Conservation (phyloP, 2,113 vertebrate genomes). For the Nycticryphes semicollaris region DNA sequence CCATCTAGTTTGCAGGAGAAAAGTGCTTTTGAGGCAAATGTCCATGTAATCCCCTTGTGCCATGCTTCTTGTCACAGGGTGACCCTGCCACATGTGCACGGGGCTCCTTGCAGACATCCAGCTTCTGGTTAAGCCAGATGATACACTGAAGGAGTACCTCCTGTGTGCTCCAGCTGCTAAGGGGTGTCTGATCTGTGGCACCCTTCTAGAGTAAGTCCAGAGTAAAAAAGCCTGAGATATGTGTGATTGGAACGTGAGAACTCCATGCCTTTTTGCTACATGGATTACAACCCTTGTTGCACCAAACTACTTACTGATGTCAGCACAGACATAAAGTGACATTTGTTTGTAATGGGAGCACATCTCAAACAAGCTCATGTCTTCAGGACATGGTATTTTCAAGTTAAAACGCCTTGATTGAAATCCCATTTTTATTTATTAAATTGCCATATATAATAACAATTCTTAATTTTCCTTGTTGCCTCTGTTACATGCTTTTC, state of each 20-base stretch:
- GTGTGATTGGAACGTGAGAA: neutral
- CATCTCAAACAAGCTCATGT: neutral
- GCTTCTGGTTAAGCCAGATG: neutral
- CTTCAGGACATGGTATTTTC: neutral
- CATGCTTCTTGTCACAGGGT: fast-evolving
- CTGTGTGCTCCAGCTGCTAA: neutral
- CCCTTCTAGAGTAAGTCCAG: neutral
- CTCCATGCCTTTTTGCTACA: neutral
- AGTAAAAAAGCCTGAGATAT: neutral
- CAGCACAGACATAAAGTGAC: neutral
- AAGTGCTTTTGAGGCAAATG: neutral
- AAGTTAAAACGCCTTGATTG: neutral
- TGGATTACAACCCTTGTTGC: neutral
- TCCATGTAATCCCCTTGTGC: neutral
- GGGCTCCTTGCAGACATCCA: neutral
- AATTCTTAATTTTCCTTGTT: neutral
- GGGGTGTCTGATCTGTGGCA: neutral
- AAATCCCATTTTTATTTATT: neutral
- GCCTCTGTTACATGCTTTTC: neutral
- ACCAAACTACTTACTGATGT: neutral
- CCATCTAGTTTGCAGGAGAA: neutral
- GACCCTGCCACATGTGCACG: neutral
- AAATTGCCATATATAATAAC: neutral
- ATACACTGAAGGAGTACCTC: neutral
- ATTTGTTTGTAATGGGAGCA: neutral